These are phyloP conservation scores for Ataeniobius toweri DNA, from an alignment of 2,797 vertebrate species.

Conservation along the genomic window DNA sequence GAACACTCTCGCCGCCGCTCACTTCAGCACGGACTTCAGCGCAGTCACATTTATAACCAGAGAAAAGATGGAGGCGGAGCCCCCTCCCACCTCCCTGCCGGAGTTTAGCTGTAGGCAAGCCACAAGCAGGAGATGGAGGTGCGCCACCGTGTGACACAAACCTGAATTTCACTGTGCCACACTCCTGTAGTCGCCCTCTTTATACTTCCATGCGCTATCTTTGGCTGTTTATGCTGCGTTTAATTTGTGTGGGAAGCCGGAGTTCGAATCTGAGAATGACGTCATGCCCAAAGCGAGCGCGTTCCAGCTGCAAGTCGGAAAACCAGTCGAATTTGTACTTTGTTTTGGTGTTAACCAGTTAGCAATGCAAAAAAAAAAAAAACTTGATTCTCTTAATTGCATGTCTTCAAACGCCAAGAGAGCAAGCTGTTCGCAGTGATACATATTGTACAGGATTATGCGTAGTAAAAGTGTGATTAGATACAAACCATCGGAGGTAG, in stretches of 20 bases:
- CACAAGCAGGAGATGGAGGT: slow-evolving; percentile 13
- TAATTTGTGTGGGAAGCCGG: background rate
- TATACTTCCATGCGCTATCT: background rate
- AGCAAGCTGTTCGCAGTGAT: background rate
- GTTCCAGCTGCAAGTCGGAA: background rate
- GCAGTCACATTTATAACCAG: slow-evolving; percentile 69
- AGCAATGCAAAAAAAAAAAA: background rate
- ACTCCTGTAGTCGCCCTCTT: background rate
- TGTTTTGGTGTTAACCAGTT: background rate
- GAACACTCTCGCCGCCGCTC: slow-evolving; percentile 51
- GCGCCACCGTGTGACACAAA: slow-evolving; percentile 5
- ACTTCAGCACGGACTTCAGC: slow-evolving; percentile 19
- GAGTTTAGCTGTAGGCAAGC: slow-evolving; percentile 34
- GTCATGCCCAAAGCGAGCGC: background rate
- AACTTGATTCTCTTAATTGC: background rate
- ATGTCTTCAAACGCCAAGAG: background rate
- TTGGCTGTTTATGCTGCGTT: background rate
- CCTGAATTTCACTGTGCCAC: slow-evolving; percentile 8
- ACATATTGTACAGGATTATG: background rate
- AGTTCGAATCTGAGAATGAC: background rate
- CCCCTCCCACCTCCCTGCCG: slow-evolving; percentile 47
- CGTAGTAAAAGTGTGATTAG: no score
- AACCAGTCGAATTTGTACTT: background rate
- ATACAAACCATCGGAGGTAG: no score
- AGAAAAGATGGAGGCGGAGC: slow-evolving; percentile 78